Base-by-base conservation (phyloP, 1,140 invertebrate species). In the Zaprionus africanus region DNA sequence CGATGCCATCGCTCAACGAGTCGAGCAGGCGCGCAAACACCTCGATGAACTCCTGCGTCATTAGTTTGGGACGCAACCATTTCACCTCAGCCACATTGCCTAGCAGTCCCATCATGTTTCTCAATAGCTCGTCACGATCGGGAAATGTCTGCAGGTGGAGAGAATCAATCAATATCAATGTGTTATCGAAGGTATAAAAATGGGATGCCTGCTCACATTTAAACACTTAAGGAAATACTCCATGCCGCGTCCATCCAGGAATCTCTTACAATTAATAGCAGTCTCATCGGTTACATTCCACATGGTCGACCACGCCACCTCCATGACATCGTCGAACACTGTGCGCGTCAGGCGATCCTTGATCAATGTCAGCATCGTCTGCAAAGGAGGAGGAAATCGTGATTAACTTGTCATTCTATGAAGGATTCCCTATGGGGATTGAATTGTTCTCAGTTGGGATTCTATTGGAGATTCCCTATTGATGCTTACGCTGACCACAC, bases 241-340 rank as follows among this genome's bases (percentile, higher is more conserved):
- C 96, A 99, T 98, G 63, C 98, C 98, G 53, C 95, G 94, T 62
- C 95, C 95, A 81, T 97, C 95, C 38, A 99, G 94, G 93, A 99
- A 99, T 88, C 96, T 94, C 92, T 96, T 94, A 94, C 98, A 99
- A 94, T 99, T 99, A 70, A 96, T 94, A 26, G 98, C 96, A 41
- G 98, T 99, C 94, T 99, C 98, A 93, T 99, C 98, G 54, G 98
- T 99, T 54, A 99, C 98, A 94, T 99, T 99, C 97, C 97, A 98
- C 96, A 99, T 97, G 4, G 98, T 98, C 69, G 98, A 99, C 99
- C 99, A 99, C 6, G 98, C 97, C 15, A 99, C 97, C 94, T 99
- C 98, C 93, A 99, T 95, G 1, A 99, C 97, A 93, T 99, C 98
- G 93, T 99, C 98, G 93, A 98, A 99, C 19, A 96, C 93, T 43